phyloP scores from a whole-genome alignment of 2,888 invertebrate genomes.

The Campoplex nolae region DNA sequence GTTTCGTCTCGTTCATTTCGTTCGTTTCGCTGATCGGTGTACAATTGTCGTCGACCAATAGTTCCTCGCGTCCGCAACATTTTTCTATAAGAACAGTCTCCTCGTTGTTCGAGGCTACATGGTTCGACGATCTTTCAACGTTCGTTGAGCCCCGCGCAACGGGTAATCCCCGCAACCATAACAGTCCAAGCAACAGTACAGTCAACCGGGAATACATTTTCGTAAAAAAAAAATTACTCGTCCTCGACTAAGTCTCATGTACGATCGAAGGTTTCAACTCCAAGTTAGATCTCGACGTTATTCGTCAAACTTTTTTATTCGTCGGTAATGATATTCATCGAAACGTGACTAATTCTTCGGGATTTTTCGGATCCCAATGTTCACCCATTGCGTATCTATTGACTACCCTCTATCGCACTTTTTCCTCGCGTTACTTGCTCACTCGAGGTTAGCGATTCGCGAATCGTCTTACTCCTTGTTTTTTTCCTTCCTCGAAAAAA shows the following conservation, averaged over 20 bases:
- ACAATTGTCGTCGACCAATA: constrained; percentile 89
- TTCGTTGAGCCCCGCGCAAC: constrained; percentile 62
- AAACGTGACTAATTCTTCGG: not conserved
- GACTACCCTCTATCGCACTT: not conserved
- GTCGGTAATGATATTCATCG: not conserved
- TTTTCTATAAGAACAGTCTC: constrained; percentile 89
- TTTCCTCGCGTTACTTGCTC: not conserved
- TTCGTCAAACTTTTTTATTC: not conserved
- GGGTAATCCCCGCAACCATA: constrained; percentile 26
- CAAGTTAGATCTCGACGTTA: not conserved
- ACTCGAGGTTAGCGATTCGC: constrained; percentile 5
- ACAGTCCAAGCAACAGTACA: constrained; percentile 32
- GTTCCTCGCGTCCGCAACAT: constrained; percentile 91
- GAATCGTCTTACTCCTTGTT: not conserved
- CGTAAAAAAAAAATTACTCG: not conserved
- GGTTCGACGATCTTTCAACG: constrained; percentile 54
- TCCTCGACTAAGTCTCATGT: not conserved
- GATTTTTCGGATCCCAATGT: not conserved
- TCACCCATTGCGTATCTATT: not conserved
- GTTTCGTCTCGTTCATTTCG: constrained; percentile 80
- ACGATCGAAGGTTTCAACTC: not conserved
- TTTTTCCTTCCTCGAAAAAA: not conserved
- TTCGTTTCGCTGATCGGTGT: constrained; percentile 86
- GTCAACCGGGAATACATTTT: constrained; percentile 52
- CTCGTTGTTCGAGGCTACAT: constrained; percentile 41